Evolutionary conservation across 2,888 invertebrate species (phyloP), one percentile per base, ranked within the genome.

Genomic region (Tipula helvola): DNA sequence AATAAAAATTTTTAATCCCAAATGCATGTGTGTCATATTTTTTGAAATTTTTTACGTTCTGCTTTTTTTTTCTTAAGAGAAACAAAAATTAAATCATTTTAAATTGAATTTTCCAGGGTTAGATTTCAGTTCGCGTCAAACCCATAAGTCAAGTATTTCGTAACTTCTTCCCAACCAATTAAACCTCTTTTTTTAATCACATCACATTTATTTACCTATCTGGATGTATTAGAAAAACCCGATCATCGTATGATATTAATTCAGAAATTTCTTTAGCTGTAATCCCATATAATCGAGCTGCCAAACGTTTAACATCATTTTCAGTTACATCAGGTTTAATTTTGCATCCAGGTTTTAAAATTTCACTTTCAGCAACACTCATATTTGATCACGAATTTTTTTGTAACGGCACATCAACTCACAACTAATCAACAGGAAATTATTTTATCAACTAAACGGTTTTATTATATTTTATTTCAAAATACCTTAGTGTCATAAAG

Each of bases 181-280:
- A 7, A 39, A 39, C 39, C 0, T 39, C 7, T 39, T 39, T 2
- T n/a, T 44, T 44, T 7, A 10, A 71, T 71, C 71, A 71, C 71
- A 71, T 36, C 36, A 86, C 91, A 90, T 42, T 42, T 41, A 86
- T 91, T 91, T 88, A 92, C 92, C 90, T 89, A 89, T 92, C 92
- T 88, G 90, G 91, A 86, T 89, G 88, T 86, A 92, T 90, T 5
- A 90, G 89, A 88, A 89, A 92, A 88, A 92, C 92, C 84, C 90
- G 90, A 89, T 92, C 92, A 88, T 92, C 92, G 87, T 92, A 92
- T 13, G 91, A 89, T n/a, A 90, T 89, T 13, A 91, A 87, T 87
- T 91, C 91, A 87, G 90, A 90, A 2, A 91, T 89, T 18, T 88
- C 88, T 12, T 89, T 89, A 85, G 89, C 90, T 7, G 90, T 88